Percentiles rank a stretch among this genome's conserved stretches.
These are phyloP conservation scores for Mastigias papua DNA, from an alignment of 30 jellyfish, hydroid and myxozoan genomes.

Conservation along the genomic window DNA sequence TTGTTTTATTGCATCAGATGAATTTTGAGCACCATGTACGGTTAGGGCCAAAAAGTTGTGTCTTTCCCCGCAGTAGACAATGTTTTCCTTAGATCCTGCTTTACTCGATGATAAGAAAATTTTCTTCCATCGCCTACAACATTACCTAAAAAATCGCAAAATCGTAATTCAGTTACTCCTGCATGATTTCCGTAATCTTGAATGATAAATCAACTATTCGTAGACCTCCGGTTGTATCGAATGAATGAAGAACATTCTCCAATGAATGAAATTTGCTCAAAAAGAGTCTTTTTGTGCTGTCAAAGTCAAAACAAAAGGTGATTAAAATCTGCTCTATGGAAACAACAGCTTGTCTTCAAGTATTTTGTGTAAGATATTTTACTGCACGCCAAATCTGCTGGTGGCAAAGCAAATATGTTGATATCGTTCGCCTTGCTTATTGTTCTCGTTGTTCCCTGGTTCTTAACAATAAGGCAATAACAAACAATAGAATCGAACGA, in stretches of 20 bases:
- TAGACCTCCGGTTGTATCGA: background rate
- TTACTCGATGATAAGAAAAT: no score
- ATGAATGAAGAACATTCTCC: background rate
- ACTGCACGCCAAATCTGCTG: conserved; percentile 4
- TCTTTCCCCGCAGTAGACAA: no score
- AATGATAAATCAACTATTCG: no score
- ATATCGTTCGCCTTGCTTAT: background rate
- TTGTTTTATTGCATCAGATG: no score
- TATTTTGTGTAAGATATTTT: conserved; percentile 6
- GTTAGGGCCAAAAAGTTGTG: no score
- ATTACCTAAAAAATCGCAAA: no score
- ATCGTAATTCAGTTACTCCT: no score
- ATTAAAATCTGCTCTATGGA: conserved; percentile 18
- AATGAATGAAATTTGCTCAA: background rate
- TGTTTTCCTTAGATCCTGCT: no score
- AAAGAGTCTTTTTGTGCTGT: background rate
- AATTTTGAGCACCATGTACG: no score
- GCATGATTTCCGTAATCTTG: no score
- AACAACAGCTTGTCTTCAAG: conserved; percentile 1
- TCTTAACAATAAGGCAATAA: background rate
- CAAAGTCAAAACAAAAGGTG: background rate
- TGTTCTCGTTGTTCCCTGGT: conserved; percentile 2
- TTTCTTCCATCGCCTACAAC: no score
- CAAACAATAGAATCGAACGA: background rate
- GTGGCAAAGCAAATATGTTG: conserved; percentile 48